Conservation (phyloP, 1,140 invertebrate genomes). For the Aphis gossypii region DNA sequence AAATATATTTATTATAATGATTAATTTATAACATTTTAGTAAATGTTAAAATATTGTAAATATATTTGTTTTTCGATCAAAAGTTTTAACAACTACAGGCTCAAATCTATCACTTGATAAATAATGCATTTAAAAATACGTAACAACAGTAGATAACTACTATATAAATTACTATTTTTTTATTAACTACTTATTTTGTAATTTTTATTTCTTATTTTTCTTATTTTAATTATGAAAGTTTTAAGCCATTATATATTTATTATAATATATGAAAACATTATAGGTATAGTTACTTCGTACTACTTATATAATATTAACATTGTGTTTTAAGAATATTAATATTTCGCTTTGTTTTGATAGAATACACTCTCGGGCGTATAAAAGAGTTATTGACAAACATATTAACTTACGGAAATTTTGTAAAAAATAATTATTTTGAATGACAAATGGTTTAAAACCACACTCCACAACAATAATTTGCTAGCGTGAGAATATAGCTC, state of each 20-base stretch:
- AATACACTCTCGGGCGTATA: not conserved
- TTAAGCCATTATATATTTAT: not conserved
- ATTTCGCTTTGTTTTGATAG: not conserved
- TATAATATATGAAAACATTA: not conserved
- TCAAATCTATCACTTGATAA: no score
- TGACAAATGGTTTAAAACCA: not conserved
- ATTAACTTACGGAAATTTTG: not conserved
- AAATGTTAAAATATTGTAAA: no score
- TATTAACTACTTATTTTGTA: not conserved
- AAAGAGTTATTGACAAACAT: not conserved
- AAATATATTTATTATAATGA: not conserved
- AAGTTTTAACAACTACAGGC: no score
- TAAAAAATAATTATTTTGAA: constrained; percentile 16
- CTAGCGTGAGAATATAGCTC: constrained; percentile 37
- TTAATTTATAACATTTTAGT: not conserved
- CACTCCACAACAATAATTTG: not conserved
- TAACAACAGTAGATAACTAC: not conserved
- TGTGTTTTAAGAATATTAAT: no score
- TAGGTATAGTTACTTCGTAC: not conserved
- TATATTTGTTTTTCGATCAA: no score
- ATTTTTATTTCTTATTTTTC: not conserved
- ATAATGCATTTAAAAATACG: no score
- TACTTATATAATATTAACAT: no score
- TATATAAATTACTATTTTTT: not conserved
- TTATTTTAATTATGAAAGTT: not conserved